Percentiles rank a stretch among this genome's conserved stretches.
phyloP scores from a whole-genome alignment of 2,113 vertebrate genomes.

The Chrysochloris asiatica region DNA sequence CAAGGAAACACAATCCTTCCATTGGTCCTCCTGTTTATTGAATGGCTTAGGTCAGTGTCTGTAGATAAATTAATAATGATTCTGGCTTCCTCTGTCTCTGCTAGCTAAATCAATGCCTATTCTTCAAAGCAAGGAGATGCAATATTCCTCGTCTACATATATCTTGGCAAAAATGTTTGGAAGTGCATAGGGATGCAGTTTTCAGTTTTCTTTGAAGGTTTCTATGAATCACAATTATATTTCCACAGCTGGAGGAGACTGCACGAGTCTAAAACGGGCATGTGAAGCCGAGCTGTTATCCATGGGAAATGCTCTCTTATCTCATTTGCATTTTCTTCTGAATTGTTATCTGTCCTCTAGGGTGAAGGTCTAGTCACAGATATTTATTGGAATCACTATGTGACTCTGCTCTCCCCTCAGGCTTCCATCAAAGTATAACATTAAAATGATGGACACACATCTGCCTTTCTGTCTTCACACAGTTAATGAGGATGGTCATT shows the following conservation, averaged over 20 bases:
- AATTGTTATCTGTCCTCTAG: constrained; percentile 11
- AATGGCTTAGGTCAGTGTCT: not conserved
- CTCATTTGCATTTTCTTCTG: not conserved
- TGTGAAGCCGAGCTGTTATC: no score
- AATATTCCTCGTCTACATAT: not conserved
- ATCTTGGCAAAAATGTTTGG: constrained; percentile 17
- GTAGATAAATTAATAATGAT: constrained; percentile 48
- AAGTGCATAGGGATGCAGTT: constrained; percentile 6
- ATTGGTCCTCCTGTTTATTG: not conserved
- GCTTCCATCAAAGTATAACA: constrained; percentile 15
- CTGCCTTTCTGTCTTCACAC: constrained; percentile 22
- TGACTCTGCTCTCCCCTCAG: not conserved
- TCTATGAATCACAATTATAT: not conserved
- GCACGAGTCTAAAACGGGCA: not conserved
- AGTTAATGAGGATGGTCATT: constrained; percentile 21
- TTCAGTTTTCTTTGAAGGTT: not conserved
- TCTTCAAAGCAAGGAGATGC: constrained; percentile 13
- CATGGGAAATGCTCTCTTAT: not conserved
- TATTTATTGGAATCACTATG: constrained; percentile 2
- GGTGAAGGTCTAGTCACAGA: constrained; percentile 38
- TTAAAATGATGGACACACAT: not conserved
- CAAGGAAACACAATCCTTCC: not conserved
- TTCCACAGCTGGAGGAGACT: not conserved
- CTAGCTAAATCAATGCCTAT: constrained; percentile 50
- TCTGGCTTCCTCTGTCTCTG: constrained; percentile 38